phyloP scores from a whole-genome alignment of 1,140 invertebrate species.

The Dendrolimus kikuchii region DNA sequence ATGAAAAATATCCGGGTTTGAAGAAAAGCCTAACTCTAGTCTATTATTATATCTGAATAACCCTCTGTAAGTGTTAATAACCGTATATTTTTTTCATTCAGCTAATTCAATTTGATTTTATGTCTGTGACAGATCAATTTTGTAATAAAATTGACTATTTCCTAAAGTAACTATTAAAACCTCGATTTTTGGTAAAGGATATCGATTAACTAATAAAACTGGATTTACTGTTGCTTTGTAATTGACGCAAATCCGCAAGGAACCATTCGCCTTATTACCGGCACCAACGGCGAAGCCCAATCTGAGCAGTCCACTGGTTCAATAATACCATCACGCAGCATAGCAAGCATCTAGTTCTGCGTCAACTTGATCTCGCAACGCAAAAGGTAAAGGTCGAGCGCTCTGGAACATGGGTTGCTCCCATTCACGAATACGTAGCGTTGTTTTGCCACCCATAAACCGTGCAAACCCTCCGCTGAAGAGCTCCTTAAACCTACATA shows the following conservation, averaged over 20 bases:
- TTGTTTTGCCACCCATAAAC: slow-evolving; percentile 12
- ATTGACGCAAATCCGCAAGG: slow-evolving; percentile 22
- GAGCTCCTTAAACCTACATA: slow-evolving; percentile 9
- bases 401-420: slow-evolving; percentile 17
- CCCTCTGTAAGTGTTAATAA: slow-evolving; percentile 32
- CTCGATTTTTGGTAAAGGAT: slow-evolving; percentile 43
- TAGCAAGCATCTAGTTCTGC: slow-evolving; percentile 9
- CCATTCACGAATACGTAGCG: slow-evolving; percentile 10
- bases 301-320: slow-evolving; percentile 17
- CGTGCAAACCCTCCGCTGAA: slow-evolving; percentile 12
- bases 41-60: slow-evolving; percentile 28
- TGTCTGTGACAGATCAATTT: slow-evolving; percentile 47
- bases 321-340: slow-evolving; percentile 12
- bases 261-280: slow-evolving; percentile 32
- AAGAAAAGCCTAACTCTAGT: slow-evolving; percentile 25
- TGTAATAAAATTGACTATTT: slow-evolving; percentile 33
- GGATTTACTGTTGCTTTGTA: slow-evolving; percentile 35
- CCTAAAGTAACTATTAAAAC: slow-evolving; percentile 35
- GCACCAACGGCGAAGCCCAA: slow-evolving; percentile 26
- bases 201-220: slow-evolving; percentile 34
- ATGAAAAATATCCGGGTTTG: slow-evolving; percentile 29
- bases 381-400: slow-evolving; percentile 24
- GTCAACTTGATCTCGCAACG: slow-evolving; percentile 19
- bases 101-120: slow-evolving; percentile 50
- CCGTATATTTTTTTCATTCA: slow-evolving; percentile 22